Base-by-base conservation (phyloP, 2,888 invertebrate species). In the Scelioninae gen. 1 region DNA sequence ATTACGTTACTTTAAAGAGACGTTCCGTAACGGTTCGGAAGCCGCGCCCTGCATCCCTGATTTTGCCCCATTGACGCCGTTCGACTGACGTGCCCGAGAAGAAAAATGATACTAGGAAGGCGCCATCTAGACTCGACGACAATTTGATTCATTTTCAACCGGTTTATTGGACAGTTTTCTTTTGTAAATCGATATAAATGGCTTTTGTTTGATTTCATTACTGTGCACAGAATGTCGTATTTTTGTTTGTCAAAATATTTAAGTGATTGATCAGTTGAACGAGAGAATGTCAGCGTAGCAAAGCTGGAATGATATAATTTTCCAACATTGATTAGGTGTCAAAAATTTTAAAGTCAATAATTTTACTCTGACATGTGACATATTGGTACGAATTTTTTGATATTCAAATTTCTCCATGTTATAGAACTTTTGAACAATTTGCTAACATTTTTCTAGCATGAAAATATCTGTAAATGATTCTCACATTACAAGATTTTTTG, bases 1-100 rank as follows among this genome's bases (percentile, higher is more conserved):
- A 79, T 84, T 82, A 82, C 58, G 65, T 72, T 71, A 60, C 62
- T 66, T 78, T 75, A 74, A 81, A 78, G 75, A 77, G 68, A 81
- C 79, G 63, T 68, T 16, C 40, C 53, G 31, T 69, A 68, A 68
- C 51, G 65, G 72, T 56, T 53, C 43, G 58, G 62, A 51, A 53
- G 55, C 55, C 62, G 75, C 65, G 60, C 51, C 60, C 23, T 66
- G 79, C 60, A 72, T 72, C 51, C 58, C 29, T 65, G 72, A 79
- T 78, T 78, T 62, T 55, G 69, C 38, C 23, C 49, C 56, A 34
- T 32, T 58, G 58, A 38, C 55, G 49, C 47, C 16, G 5, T 47
- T 40, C 65, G 55, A 62, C 49, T 60, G 62, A 10, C 31, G 53
- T 15, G 16, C 16, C 38, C 34, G 43, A 15, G 43, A 62, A 62